Evolutionary conservation across 1,140 invertebrate genomes (phyloP).

Genomic region (Bombus pascuorum): DNA sequence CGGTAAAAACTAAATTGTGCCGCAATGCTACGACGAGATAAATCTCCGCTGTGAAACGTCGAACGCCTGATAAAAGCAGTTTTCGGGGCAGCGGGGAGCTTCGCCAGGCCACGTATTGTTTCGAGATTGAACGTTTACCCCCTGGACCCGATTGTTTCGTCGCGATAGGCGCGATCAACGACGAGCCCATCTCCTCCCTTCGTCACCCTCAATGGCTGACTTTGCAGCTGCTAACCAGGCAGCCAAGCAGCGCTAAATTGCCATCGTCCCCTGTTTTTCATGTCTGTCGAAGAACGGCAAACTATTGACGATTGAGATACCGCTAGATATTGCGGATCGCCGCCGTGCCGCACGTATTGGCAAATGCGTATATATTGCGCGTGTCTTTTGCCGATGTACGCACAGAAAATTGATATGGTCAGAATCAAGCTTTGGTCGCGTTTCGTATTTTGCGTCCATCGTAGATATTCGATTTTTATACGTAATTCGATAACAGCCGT

Average conservation of each 20-base stretch:
- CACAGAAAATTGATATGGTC: not conserved
- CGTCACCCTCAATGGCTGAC: not conserved
- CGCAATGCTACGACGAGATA: slow-evolving; percentile 49
- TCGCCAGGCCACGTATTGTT: slow-evolving; percentile 53
- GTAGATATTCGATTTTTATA: not conserved
- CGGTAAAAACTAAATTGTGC: slow-evolving; percentile 62
- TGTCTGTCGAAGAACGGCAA: not conserved
- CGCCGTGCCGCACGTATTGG: not conserved
- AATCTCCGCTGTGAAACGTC: slow-evolving; percentile 60
- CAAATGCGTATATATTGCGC: not conserved
- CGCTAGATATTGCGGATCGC: slow-evolving; percentile 14
- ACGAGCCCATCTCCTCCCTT: not conserved
- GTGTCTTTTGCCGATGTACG: not conserved
- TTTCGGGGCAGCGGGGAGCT: slow-evolving; percentile 38
- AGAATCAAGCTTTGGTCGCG: not conserved
- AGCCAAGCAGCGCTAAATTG: slow-evolving; percentile 33
- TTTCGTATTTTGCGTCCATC: not conserved
- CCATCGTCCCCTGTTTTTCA: slow-evolving; percentile 32
- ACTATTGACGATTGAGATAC: slow-evolving; percentile 14
- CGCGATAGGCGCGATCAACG: slow-evolving; percentile 46
- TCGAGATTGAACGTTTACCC: slow-evolving; percentile 58
- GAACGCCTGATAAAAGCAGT: slow-evolving; percentile 65
- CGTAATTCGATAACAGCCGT: not conserved
- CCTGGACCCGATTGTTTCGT: slow-evolving; percentile 57
- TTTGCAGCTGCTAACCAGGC: slow-evolving; percentile 39